These are phyloP conservation scores for Quadroppia sp. DNA, from an alignment of 2,888 invertebrate genomes.

Conservation along the genomic window DNA sequence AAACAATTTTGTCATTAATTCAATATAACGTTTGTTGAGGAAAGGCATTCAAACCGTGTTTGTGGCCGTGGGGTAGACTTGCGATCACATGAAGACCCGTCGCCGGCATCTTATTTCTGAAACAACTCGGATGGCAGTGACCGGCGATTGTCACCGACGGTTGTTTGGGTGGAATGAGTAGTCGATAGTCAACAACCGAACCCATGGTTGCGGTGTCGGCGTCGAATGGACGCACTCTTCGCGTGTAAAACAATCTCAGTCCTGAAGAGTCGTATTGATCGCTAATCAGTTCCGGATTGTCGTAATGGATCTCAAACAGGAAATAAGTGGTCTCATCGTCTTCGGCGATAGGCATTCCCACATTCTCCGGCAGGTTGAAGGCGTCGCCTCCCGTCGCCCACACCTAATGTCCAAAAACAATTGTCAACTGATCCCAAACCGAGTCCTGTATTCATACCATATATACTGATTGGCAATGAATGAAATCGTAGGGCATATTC, in stretches of 20 bases:
- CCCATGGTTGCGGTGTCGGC: constrained; percentile 75
- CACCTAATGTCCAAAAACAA: neutral
- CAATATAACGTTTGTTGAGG: neutral
- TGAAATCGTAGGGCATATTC: constrained; percentile 74
- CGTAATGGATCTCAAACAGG: constrained; percentile 87
- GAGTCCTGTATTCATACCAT: constrained; percentile 6
- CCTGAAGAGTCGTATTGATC: constrained; percentile 56
- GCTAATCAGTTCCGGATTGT: constrained; percentile 63
- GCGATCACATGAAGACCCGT: constrained; percentile 76
- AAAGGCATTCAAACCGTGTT: constrained; percentile 30
- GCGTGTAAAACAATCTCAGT: constrained; percentile 71
- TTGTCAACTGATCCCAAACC: neutral
- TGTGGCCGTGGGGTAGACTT: constrained; percentile 65
- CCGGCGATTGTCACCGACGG: constrained; percentile 72
- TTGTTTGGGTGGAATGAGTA: constrained; percentile 76
- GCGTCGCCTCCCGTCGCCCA: constrained; percentile 41
- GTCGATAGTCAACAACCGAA: constrained; percentile 71
- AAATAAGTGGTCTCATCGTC: constrained; percentile 69
- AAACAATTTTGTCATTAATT: neutral
- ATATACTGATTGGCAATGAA: constrained; percentile 61
- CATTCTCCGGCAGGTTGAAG: constrained; percentile 51
- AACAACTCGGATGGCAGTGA: constrained; percentile 75
- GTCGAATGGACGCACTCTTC: constrained; percentile 68
- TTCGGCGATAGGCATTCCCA: constrained; percentile 80
- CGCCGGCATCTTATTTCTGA: constrained; percentile 61